Conservation (phyloP, 2,888 invertebrate genomes). For the Mythimna vitellina region DNA sequence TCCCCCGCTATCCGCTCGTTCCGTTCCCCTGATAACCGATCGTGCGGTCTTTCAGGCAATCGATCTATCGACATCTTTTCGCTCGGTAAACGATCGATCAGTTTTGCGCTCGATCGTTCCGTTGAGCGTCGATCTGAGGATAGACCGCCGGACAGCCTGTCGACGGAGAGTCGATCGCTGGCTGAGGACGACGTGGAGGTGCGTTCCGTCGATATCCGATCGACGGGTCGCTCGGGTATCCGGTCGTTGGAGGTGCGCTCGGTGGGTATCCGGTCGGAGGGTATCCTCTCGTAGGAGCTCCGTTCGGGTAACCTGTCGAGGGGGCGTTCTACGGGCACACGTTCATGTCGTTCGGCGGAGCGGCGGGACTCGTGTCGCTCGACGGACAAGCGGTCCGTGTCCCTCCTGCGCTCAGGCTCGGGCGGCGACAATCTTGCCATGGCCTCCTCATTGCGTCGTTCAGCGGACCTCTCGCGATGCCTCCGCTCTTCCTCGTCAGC, state of each 20-base stretch:
- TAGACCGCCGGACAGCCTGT: constrained; percentile 63
- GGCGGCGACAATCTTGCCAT: constrained; percentile 81
- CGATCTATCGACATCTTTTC: constrained; percentile 72
- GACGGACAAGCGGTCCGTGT: constrained; percentile 59
- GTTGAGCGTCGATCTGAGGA: constrained; percentile 61
- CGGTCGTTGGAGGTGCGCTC: constrained; percentile 65
- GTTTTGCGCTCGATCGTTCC: constrained; percentile 5
- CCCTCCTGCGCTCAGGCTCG: constrained; percentile 68
- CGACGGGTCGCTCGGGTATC: constrained; percentile 63
- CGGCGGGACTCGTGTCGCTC: constrained; percentile 60
- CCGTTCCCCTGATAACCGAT: constrained; percentile 66
- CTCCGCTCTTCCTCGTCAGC: constrained; percentile 84
- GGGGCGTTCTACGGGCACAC: constrained; percentile 65
- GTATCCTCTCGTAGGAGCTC: constrained; percentile 61
- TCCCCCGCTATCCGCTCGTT: constrained; percentile 58
- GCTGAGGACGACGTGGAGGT: constrained; percentile 64
- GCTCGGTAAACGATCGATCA: constrained; percentile 52
- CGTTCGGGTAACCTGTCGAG: constrained; percentile 65
- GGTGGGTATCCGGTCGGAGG: constrained; percentile 62
- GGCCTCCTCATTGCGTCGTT: constrained; percentile 81
- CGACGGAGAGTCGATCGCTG: constrained; percentile 71
- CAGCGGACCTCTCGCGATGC: constrained; percentile 80
- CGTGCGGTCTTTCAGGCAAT: constrained; percentile 72
- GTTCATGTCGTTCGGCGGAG: constrained; percentile 72
- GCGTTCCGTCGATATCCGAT: constrained; percentile 66